These are phyloP conservation scores for Ricordea florida DNA, from an alignment of 92 coral and sea anemone species.

Conservation along the genomic window DNA sequence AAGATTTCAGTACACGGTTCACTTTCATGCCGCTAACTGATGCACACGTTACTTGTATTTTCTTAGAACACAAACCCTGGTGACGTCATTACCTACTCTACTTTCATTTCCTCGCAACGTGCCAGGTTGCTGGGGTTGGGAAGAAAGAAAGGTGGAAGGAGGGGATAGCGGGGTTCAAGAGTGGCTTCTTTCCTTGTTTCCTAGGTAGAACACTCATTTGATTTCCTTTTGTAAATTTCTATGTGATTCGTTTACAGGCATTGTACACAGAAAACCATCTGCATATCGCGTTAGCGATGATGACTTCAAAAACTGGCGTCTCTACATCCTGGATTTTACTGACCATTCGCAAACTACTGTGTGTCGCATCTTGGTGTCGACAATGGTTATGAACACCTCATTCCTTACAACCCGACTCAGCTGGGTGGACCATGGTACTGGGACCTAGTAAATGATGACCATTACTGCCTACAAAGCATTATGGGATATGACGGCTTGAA, in stretches of 20 bases:
- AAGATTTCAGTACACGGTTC: no score
- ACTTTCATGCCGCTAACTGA: no score
- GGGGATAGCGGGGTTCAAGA: no score
- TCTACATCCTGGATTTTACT: slow-evolving; percentile 32
- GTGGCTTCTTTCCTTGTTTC: no score
- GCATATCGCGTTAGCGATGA: slow-evolving; percentile 9
- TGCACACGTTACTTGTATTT: no score
- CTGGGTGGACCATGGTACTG: slow-evolving; percentile 62
- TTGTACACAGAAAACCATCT: slow-evolving; percentile 11
- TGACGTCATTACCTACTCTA: no score
- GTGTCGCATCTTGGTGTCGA: slow-evolving; percentile 48
- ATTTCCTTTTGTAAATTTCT: neutral
- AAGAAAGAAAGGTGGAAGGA: no score
- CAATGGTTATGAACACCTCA: slow-evolving; percentile 6
- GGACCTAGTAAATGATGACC: slow-evolving; percentile 11
- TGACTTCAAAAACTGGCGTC: slow-evolving; percentile 46
- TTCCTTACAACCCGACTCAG: slow-evolving; percentile 36
- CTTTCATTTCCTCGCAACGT: no score
- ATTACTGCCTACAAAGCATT: slow-evolving; percentile 27
- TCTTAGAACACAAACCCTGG: no score
- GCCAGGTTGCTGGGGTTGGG: no score
- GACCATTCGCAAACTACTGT: slow-evolving; percentile 5
- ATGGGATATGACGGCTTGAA: slow-evolving; percentile 28
- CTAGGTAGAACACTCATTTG: no score
- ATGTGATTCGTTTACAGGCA: neutral